These are phyloP conservation scores for Ceuthmochares aereus DNA, from an alignment of 2,113 vertebrate genomes.

Conservation along the genomic window DNA sequence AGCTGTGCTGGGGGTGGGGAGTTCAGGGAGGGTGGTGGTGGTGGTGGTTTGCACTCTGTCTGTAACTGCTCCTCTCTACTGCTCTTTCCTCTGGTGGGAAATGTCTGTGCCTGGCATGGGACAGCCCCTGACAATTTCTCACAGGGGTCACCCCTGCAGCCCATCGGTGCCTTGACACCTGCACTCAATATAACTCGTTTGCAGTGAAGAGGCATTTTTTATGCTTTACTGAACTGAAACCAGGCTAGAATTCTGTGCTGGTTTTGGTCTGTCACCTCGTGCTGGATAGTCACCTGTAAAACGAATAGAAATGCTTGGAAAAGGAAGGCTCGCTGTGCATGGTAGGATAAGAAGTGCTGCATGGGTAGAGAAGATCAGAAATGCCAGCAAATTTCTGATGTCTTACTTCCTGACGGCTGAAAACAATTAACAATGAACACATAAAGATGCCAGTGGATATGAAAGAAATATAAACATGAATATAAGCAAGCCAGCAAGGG, in stretches of 20 bases:
- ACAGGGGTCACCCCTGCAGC: not conserved
- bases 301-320: not conserved
- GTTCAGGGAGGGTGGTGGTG: rapidly evolving
- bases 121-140: not conserved
- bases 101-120: rapidly evolving
- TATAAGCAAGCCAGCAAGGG: not conserved
- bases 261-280: not conserved
- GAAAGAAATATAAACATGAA: not conserved
- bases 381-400: not conserved
- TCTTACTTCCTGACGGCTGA: not conserved
- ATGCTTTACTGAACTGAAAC: not conserved
- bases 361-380: not conserved
- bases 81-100: not conserved
- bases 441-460: not conserved
- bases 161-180: rapidly evolving
- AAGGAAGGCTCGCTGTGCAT: rapidly evolving
- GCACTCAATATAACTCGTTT: not conserved
- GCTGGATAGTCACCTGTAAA: not conserved
- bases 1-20: not conserved
- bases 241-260: not conserved
- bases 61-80: not conserved
- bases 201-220: not conserved
- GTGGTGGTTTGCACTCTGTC: not conserved
- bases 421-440: not conserved
- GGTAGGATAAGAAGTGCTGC: not conserved